Base-by-base conservation (phyloP, 2,113 vertebrate species). In the Eulacestoma nigropectus region DNA sequence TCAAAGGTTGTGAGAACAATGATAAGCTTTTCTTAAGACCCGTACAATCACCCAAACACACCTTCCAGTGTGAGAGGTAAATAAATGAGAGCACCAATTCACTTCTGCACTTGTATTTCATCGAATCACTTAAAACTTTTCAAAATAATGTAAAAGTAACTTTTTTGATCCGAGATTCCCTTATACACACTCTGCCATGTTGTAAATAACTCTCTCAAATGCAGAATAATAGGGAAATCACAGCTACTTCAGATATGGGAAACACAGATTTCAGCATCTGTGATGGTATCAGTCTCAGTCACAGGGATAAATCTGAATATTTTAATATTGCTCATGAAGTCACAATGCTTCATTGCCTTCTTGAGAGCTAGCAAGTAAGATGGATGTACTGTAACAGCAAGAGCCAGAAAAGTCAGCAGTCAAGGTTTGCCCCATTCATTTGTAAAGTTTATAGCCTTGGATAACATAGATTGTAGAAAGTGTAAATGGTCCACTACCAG, bases 401-500 rank as follows among this genome's bases (percentile, higher is more conserved):
- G 55, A 75, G 12, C 16, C 62, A 70, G 73, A 75, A 84, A 93
- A 83, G 44, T 44, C 68, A 78, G 72, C 56, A 93, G 84, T 35
- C 75, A 89, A 94, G 73, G 90, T 86, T 91, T 96, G 11, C 16
- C 91, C 77, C 74, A 37, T 91, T 94, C 84, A 93, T 95, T 94
- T 95, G 53, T 96, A 74, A 93, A 93, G 88, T 96, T 95, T 94
- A 94, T 91, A 94, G 69, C 60, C 86, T 85, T 75, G 55, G 59
- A 90, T 94, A 95, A 89, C 67, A 91, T 20, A 90, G 46, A 72
- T 29, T 17, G 11, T 80, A 91, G 73, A 87, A 94, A 80, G 86
- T 91, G 46, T 96, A 97, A 97, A 96, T 95, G 69, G 67, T 84
- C 52, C 60, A 80, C 73, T 88, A 87, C 67, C 39, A 94, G 70